Base-by-base conservation (phyloP, 2,113 vertebrate genomes). In the Strigops habroptila region DNA sequence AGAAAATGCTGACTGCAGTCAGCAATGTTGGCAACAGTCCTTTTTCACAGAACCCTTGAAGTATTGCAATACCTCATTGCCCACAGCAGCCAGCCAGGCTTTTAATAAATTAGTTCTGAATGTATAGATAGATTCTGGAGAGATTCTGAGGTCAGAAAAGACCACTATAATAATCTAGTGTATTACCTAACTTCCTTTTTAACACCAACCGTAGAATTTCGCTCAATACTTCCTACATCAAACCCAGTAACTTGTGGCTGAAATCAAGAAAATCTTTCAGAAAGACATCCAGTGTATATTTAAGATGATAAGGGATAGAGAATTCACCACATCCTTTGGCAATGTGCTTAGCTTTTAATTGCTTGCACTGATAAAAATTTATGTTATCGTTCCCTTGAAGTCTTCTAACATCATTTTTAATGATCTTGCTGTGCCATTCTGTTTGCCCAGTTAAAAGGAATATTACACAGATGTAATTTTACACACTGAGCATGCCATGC, bases 71-170 rank as follows among this genome's bases (percentile, higher is more conserved):
- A 91, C 80, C 86, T 95, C 62, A 76, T 86, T 93, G 88, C 88
- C 81, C 1, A 0, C 81, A 95, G 60, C 67, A 91, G 83, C 83
- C 93, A 95, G 57, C 28, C 86, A 91, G 81, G 62, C 92, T 85
- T 95, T 94, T 91, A 96, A 96, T 96, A 96, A 94, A 96, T 96
- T 93, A 97, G 81, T 71, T 53, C 74, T 84, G 76, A 92, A 87
- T 49, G 49, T 86, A 93, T n/a, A 78, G 80, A 93, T 57, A 88
- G 83, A 94, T 93, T 91, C 92, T 84, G 68, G 65, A 75, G 65
- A 75, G 73, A 87, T 93, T 92, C 81, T 94, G 81, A 95, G 93
- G 92, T 93, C 92, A 95, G 83, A 92, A 89, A 69, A 94, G 70
- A 68, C 37, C 39, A 7, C 68, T 92, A 57, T 76, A 95, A 95